A percentile compares a stretch with the other conserved stretches of the same genome.
These are phyloP conservation scores for Gasterosteus nipponicus DNA, from an alignment of 2,113 vertebrate genomes.

Conservation along the genomic window DNA sequence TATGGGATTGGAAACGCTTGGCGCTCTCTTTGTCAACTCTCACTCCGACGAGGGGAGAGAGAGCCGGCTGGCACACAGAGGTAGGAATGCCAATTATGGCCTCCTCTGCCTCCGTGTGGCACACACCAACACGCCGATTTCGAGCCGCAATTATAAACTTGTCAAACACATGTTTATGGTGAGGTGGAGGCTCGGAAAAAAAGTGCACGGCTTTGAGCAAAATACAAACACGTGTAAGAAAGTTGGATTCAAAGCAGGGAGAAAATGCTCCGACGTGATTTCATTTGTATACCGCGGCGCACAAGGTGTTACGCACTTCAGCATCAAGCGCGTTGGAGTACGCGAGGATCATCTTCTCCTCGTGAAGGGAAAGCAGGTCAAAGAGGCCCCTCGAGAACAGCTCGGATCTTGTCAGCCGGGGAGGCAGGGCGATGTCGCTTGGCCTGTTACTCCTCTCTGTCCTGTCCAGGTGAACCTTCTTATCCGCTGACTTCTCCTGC, in stretches of 20 bases:
- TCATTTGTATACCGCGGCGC: slow-evolving; percentile 52
- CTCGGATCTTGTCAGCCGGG: slow-evolving; percentile 69
- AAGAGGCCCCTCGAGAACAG: slow-evolving; percentile 60
- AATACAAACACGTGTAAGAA: slow-evolving; percentile 23
- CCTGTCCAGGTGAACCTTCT: slow-evolving; percentile 64
- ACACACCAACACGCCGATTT: slow-evolving; percentile 71
- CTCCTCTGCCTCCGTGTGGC: slow-evolving; percentile 74
- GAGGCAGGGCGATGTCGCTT: slow-evolving; percentile 57
- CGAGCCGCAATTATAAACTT: slow-evolving; percentile 78
- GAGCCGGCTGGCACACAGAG: slow-evolving; percentile 77
- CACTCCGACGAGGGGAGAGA: slow-evolving; percentile 75
- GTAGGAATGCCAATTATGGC: slow-evolving; percentile 80
- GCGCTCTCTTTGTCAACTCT: slow-evolving; percentile 78
- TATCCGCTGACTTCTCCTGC: slow-evolving; percentile 63
- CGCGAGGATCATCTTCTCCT: slow-evolving; percentile 59
- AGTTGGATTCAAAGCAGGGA: slow-evolving; percentile 60
- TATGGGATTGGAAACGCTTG: slow-evolving; percentile 79
- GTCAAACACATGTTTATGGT: slow-evolving; percentile 74
- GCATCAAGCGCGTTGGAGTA: slow-evolving; percentile 55
- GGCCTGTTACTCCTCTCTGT: slow-evolving; percentile 60
- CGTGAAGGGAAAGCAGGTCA: slow-evolving; percentile 67
- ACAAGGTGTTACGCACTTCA: slow-evolving; percentile 59
- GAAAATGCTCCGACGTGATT: slow-evolving; percentile 64
- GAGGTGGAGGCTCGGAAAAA: slow-evolving; percentile 56
- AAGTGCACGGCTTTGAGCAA: slow-evolving; percentile 57